Evolutionary conservation across 1,140 invertebrate genomes (phyloP).

Genomic region (Hermatobates lingyangjiaoensis): DNA sequence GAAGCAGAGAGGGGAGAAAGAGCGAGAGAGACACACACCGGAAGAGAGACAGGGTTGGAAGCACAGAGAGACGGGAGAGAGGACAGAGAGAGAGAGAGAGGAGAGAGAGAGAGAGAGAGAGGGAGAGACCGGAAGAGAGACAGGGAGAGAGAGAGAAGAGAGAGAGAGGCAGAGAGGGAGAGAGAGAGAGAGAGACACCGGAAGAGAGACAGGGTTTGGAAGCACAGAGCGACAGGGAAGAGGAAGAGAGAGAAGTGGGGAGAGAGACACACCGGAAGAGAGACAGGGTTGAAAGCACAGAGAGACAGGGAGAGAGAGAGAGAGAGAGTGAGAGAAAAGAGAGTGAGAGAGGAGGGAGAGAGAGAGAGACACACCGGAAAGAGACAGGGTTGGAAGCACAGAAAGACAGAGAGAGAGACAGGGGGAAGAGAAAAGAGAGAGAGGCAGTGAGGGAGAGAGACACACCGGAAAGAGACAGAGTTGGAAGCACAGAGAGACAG

Average conservation of each 20-base stretch:
- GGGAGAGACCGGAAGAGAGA: slow-evolving; percentile 1
- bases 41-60: neutral
- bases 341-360: neutral
- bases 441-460: slow-evolving; percentile 1
- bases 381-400: neutral
- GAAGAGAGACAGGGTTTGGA: neutral
- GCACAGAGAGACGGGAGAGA: neutral
- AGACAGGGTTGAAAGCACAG: neutral
- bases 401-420: slow-evolving; percentile 2
- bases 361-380: slow-evolving; percentile 1
- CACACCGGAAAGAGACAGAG: slow-evolving; percentile 1
- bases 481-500: neutral
- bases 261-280: neutral
- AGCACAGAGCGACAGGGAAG: neutral
- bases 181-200: neutral
- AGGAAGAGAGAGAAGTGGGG: neutral
- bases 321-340: neutral
- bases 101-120: slow-evolving; percentile 19
- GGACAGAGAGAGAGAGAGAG: slow-evolving; percentile 11
- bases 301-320: neutral
- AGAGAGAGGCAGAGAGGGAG: slow-evolving; percentile 1
- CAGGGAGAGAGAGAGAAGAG: neutral
- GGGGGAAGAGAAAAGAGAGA: neutral
- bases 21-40: neutral
- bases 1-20: slow-evolving; percentile 2